A percentile compares a stretch with the other conserved stretches of the same genome.
phyloP scores from a whole-genome alignment of 1,140 invertebrate genomes.

The Apis cerana region DNA sequence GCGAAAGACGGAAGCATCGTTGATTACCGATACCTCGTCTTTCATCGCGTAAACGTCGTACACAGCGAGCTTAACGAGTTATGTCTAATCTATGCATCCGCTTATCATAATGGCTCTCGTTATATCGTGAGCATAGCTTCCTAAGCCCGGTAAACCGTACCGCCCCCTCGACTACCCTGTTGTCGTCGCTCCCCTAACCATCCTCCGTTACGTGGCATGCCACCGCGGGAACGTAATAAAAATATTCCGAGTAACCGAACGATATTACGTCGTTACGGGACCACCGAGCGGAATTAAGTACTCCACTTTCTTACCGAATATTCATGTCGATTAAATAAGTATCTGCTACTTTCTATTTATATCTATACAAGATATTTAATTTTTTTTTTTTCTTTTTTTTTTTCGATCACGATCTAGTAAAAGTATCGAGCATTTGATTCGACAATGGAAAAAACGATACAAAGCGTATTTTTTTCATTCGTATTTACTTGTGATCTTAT shows the following conservation, averaged over 20 bases:
- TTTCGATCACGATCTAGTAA: too few species aligned
- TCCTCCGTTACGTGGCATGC: conserved; percentile 17
- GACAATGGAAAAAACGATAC: too few species aligned
- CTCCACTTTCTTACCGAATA: conserved; percentile 5
- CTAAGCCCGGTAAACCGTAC: conserved; percentile 46
- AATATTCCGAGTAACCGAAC: conserved; percentile 76
- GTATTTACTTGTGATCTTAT: too few species aligned
- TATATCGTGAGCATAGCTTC: conserved; percentile 70
- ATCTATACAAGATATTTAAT: too few species aligned
- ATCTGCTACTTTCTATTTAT: not conserved
- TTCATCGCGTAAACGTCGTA: conserved; percentile 56
- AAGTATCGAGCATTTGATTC: too few species aligned
- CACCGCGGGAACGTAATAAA: conserved; percentile 65
- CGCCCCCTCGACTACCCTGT: conserved; percentile 54
- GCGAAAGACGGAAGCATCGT: conserved; percentile 5
- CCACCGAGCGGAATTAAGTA: conserved; percentile 57
- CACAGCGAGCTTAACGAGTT: conserved; percentile 77
- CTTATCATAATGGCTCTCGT: conserved; percentile 80
- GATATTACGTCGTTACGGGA: conserved; percentile 74
- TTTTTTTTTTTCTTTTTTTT: accelerated
- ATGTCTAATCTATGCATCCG: conserved; percentile 80
- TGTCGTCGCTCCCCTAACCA: conserved; percentile 31
- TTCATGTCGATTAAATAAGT: conserved; percentile 25
- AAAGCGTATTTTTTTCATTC: too few species aligned
- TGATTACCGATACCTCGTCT: conserved; percentile 23